Evolutionary conservation across 2,888 invertebrate species (phyloP).

Genomic region (Linnaemya vulpina): DNA sequence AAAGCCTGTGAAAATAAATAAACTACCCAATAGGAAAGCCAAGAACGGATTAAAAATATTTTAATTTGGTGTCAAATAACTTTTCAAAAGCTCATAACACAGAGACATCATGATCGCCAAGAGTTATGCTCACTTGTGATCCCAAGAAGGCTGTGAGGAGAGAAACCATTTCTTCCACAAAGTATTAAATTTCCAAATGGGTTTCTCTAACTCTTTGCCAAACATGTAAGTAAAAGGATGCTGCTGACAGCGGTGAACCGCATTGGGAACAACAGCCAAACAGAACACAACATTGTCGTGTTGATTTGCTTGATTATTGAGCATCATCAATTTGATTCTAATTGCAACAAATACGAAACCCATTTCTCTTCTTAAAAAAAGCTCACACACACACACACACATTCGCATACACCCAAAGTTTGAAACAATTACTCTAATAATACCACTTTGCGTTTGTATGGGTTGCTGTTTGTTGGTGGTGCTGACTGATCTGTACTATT

Average conservation of each 20-base stretch:
- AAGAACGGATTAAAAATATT: neutral
- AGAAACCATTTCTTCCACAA: neutral
- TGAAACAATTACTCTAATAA: conserved; percentile 64
- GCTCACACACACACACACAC: neutral
- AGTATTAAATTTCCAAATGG: conserved; percentile 4
- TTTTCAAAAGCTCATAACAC: too few species aligned
- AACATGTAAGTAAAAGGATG: neutral
- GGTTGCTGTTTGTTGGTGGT: conserved; percentile 16
- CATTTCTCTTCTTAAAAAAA: conserved; percentile 16
- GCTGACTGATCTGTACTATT: conserved; percentile 58
- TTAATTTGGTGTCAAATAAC: too few species aligned
- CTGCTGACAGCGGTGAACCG: conserved; percentile 40
- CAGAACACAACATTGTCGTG: conserved; percentile 71
- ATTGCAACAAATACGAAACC: conserved; percentile 74
- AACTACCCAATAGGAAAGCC: conserved; percentile 10
- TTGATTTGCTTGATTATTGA: conserved; percentile 75
- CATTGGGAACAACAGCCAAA: conserved; percentile 43
- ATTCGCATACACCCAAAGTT: neutral
- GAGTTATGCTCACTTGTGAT: neutral
- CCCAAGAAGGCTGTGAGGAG: neutral
- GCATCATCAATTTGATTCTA: conserved; percentile 75
- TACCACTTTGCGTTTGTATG: conserved; percentile 38
- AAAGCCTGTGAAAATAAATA: conserved; percentile 2
- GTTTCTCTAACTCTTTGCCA: neutral
- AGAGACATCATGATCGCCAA: neutral